Conservation (phyloP, 1,140 invertebrate genomes). For the Macrocentrus cingulum region DNA sequence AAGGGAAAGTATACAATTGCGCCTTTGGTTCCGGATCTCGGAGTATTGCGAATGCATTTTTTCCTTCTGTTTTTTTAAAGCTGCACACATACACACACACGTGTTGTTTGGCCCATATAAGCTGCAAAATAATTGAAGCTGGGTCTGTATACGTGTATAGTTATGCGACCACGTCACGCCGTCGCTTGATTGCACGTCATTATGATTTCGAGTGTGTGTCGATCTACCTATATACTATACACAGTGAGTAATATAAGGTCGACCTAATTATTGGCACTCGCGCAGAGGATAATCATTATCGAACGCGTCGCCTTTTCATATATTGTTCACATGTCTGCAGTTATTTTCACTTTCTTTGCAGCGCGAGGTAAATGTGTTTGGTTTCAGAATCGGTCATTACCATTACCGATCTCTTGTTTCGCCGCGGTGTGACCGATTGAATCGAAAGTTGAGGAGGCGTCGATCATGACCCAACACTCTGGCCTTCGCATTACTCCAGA, state of each 20-base stretch:
- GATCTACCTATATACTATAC: no score
- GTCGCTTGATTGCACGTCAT: conserved; percentile 31
- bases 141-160: not conserved
- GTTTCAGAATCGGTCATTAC: no score
- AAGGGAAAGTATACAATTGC: not conserved
- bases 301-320: conserved; percentile 6
- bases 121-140: conserved; percentile 14
- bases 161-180: conserved; percentile 18
- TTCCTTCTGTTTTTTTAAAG: not conserved
- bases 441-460: conserved; percentile 20
- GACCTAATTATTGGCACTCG: conserved; percentile 26
- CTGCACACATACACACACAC: not conserved
- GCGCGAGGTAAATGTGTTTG: no score
- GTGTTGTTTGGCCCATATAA: conserved; percentile 7
- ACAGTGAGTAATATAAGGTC: conserved; percentile 29
- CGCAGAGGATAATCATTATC: conserved; percentile 23
- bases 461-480: conserved; percentile 18
- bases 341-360: conserved; percentile 27
- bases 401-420: conserved; percentile 13
- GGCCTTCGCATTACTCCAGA: conserved; percentile 15
- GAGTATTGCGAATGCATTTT: not conserved
- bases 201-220: conserved; percentile 24
- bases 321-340: conserved; percentile 1
- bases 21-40: not conserved
- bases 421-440: conserved; percentile 1